phyloP scores from a whole-genome alignment of 2,113 vertebrate species.

The Burhinus bistriatus region DNA sequence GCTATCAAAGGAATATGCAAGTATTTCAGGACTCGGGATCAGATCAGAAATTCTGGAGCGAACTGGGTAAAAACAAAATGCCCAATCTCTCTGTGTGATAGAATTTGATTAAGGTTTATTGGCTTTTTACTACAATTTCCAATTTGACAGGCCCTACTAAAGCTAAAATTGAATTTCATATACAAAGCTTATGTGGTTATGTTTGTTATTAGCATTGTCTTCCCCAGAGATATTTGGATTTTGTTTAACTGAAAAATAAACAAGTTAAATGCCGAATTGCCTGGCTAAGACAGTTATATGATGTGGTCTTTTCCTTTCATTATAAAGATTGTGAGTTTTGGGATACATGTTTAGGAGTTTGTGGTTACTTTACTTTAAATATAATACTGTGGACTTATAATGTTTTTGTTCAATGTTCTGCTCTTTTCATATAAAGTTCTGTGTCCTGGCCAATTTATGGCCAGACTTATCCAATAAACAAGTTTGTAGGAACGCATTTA shows the following conservation, averaged over 20 bases:
- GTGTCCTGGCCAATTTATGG: conserved; percentile 56
- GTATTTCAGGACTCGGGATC: neutral
- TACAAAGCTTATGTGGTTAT: conserved; percentile 55
- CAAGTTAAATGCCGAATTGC: conserved; percentile 49
- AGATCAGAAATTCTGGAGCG: conserved; percentile 7
- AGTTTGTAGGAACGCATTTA: conserved; percentile 62
- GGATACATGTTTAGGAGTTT: conserved; percentile 50
- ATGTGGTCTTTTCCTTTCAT: conserved; percentile 57
- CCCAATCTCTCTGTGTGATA: neutral
- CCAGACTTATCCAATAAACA: conserved; percentile 63
- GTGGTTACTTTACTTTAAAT: conserved; percentile 50
- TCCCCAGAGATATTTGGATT: conserved; percentile 62
- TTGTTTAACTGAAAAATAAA: conserved; percentile 69
- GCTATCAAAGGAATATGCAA: neutral
- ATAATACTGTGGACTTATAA: conserved; percentile 32
- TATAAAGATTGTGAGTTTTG: conserved; percentile 49
- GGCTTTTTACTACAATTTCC: conserved; percentile 53
- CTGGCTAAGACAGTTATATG: conserved; percentile 59
- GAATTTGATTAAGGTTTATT: conserved; percentile 66
- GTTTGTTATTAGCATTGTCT: conserved; percentile 66
- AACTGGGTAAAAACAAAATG: conserved; percentile 34
- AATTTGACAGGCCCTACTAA: conserved; percentile 58
- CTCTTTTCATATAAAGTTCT: conserved; percentile 56
- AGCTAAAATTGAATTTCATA: conserved; percentile 66
- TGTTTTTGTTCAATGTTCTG: conserved; percentile 39